Evolutionary conservation across 64 coral and sea anemone species (phyloP).

Genomic region (Actinia tenebrosa): DNA sequence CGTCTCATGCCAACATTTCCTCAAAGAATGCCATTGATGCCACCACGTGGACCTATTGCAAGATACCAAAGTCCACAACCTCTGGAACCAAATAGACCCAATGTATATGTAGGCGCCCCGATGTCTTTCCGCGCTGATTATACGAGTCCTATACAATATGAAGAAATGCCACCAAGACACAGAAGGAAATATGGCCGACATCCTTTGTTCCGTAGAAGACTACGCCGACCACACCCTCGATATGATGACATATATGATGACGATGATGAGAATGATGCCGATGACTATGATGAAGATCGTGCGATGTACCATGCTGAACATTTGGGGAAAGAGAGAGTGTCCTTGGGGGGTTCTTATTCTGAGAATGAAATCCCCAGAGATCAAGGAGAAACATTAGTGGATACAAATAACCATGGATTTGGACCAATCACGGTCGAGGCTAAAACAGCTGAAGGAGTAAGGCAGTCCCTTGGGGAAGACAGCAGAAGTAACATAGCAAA

Average conservation of each 20-base stretch:
- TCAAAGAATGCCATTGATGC: neutral
- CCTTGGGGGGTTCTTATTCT: slow-evolving; percentile 50
- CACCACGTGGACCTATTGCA: neutral
- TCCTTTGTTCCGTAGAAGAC: slow-evolving; percentile 60
- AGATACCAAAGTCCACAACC: neutral
- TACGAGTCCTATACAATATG: slow-evolving; percentile 19
- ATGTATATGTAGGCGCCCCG: neutral
- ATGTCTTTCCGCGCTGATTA: neutral
- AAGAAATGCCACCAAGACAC: neutral
- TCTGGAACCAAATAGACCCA: neutral
- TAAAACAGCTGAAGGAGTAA: slow-evolving; percentile 80
- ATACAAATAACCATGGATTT: slow-evolving; percentile 68
- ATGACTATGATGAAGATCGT: neutral
- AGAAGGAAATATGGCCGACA: slow-evolving; percentile 33
- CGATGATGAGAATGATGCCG: neutral
- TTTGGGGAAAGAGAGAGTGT: slow-evolving; percentile 37
- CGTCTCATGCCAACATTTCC: neutral
- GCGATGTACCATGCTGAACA: slow-evolving; percentile 24
- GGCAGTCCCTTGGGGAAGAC: neutral
- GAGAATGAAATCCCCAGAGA: slow-evolving; percentile 31
- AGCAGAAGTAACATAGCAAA: neutral
- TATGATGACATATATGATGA: slow-evolving; percentile 3
- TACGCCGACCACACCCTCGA: slow-evolving; percentile 19
- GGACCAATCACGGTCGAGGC: slow-evolving; percentile 98
- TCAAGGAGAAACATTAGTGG: slow-evolving; percentile 54